Base-by-base conservation (phyloP, 2,888 invertebrate species). In the Xestia ashworthii region DNA sequence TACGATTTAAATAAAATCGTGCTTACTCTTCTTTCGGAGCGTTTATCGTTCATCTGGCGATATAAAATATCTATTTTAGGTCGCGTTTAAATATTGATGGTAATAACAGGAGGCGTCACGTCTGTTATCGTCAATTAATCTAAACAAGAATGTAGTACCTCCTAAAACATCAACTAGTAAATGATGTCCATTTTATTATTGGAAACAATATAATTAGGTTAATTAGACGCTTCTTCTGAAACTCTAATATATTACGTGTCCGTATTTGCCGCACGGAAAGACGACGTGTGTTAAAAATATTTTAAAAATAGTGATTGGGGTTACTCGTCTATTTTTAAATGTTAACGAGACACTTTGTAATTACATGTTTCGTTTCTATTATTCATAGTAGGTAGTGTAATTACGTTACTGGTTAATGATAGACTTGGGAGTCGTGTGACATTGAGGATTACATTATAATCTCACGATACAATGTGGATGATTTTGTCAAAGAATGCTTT, bases 21-120 rank as follows among this genome's bases (percentile, higher is more conserved):
- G 81, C 82, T 80, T 82, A 84, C 86, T 81, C 84, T 80, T 75
- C 82, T 87, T 85, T 88, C 71, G 79, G 76, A 72, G 82, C 84
- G 86, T 90, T 90, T 90, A 92, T 87, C 80, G 87, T 85, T 86
- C 88, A 84, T 89, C 89, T 89, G 89, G 85, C 85, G 67, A 72
- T 81, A 88, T 89, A 88, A 90, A 90, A 87, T 87, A 86, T 89
- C 87, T 89, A 91, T 91, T 91, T 88, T 84, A 75, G 82, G 82
- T 85, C 65, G 82, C 84, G 85, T 89, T 85, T 87, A 85, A 84
- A 73, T 80, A 80, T 85, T 74, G 82, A 83, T 86, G 83, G 81
- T 87, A 83, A 84, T 85, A 83, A 82, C 82, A 84, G 78, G 84
- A 82, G 82, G 75, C 85, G 83, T 86, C 84, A 76, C 75, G 78